Evolutionary conservation across 2,888 invertebrate genomes (phyloP).

Genomic region (Ptychoptera albimana): DNA sequence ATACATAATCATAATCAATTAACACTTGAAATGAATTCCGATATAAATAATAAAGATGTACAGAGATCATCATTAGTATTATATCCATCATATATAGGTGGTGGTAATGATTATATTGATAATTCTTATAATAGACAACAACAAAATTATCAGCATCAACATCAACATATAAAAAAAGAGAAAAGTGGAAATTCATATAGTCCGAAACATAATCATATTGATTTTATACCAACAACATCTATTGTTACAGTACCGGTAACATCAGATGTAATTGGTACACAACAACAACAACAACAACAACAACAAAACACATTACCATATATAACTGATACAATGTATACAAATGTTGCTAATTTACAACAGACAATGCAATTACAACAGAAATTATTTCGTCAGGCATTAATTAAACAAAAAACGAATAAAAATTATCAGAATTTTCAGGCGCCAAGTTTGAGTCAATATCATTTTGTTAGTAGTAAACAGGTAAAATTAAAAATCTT

Average conservation of each 20-base stretch:
- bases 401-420: conserved; percentile 24
- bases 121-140: no score
- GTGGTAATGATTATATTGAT: not conserved
- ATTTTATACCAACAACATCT: no score
- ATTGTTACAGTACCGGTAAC: no score
- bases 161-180: no score
- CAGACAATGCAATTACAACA: conserved; percentile 54
- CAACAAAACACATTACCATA: conserved; percentile 14
- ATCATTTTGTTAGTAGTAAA: conserved; percentile 40
- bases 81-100: not conserved
- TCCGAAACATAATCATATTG: no score
- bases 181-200: no score
- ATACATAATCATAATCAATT: conserved; percentile 45
- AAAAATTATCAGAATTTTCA: conserved; percentile 28
- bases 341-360: conserved; percentile 48
- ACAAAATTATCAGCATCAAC: no score
- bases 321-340: conserved; percentile 47
- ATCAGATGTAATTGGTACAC: no score
- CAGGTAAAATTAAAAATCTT: conserved; percentile 25
- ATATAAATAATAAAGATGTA: conserved; percentile 9
- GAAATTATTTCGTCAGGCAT: conserved; percentile 39
- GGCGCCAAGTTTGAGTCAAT: conserved; percentile 40
- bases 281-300: not conserved
- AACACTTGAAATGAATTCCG: conserved; percentile 31
- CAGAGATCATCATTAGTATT: conserved; percentile 3